Evolutionary conservation across 2,113 vertebrate species (phyloP).

Genomic region (Serinus canaria): DNA sequence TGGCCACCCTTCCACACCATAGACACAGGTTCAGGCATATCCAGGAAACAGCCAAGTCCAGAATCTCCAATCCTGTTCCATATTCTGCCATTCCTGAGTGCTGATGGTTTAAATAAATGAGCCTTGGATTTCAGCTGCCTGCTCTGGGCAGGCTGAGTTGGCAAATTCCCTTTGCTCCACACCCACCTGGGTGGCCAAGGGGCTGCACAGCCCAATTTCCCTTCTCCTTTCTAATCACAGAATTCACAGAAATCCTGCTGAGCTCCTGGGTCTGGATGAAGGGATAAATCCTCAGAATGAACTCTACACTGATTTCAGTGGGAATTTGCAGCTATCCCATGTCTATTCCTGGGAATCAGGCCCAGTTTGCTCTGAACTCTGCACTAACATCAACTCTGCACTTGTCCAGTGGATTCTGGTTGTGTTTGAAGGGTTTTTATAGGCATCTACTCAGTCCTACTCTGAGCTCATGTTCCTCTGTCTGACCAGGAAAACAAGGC

Average conservation of each 20-base stretch:
- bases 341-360: not conserved
- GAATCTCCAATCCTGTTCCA: not conserved
- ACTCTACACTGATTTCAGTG: not conserved
- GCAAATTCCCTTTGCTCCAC: not conserved
- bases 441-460: not conserved
- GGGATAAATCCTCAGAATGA: not conserved
- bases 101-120: not conserved
- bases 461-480: not conserved
- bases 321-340: not conserved
- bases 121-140: not conserved
- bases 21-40: accelerated
- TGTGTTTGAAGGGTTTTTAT: not conserved
- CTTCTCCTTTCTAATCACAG: not conserved
- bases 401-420: not conserved
- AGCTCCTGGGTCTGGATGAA: not conserved
- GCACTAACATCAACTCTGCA: not conserved
- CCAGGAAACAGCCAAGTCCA: not conserved
- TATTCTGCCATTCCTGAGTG: not conserved
- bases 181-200: accelerated
- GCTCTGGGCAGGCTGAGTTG: not conserved
- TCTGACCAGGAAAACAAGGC: not conserved
- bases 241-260: not conserved
- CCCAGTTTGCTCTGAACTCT: not conserved
- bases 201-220: not conserved
- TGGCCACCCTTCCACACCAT: not conserved